These are phyloP conservation scores for Magallana ariakensis DNA, from an alignment of 1,140 invertebrate genomes.

Conservation along the genomic window DNA sequence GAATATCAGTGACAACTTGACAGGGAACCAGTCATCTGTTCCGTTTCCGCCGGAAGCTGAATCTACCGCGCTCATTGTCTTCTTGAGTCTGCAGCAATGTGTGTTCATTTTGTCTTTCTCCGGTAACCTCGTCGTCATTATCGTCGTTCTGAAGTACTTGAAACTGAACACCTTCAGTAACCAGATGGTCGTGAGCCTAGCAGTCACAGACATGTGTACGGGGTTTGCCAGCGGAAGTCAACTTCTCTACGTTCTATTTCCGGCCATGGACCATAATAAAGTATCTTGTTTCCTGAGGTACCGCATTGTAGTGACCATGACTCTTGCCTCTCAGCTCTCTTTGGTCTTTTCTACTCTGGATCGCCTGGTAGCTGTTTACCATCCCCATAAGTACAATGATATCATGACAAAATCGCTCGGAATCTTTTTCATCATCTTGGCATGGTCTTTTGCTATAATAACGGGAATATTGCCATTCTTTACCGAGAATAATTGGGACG, in stretches of 20 bases:
- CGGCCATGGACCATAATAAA: constrained; percentile 34
- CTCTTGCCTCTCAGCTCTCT: constrained; percentile 53
- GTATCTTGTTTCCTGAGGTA: constrained; percentile 55
- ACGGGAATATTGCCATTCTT: constrained; percentile 40
- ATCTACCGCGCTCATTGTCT: constrained; percentile 46
- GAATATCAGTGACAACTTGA: neutral
- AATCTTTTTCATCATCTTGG: constrained; percentile 39
- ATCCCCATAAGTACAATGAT: constrained; percentile 45
- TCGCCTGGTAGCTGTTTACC: constrained; percentile 56
- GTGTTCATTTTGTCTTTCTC: constrained; percentile 53
- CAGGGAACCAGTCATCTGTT: neutral
- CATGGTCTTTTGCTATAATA: constrained; percentile 50
- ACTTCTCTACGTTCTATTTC: constrained; percentile 56
- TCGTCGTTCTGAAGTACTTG: constrained; percentile 54
- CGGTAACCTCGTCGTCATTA: constrained; percentile 59
- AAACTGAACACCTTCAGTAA: constrained; percentile 53
- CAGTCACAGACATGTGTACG: constrained; percentile 57
- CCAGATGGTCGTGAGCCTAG: constrained; percentile 58
- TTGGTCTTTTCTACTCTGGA: constrained; percentile 57
- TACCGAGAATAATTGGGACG: constrained; percentile 49
- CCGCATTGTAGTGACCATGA: constrained; percentile 49
- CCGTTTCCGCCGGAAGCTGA: neutral
- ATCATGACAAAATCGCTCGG: constrained; percentile 45
- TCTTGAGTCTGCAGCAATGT: constrained; percentile 53
- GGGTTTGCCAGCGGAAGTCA: constrained; percentile 52